Base-by-base conservation (phyloP, 2,888 invertebrate species). In the Dolichopus griseipennis region DNA sequence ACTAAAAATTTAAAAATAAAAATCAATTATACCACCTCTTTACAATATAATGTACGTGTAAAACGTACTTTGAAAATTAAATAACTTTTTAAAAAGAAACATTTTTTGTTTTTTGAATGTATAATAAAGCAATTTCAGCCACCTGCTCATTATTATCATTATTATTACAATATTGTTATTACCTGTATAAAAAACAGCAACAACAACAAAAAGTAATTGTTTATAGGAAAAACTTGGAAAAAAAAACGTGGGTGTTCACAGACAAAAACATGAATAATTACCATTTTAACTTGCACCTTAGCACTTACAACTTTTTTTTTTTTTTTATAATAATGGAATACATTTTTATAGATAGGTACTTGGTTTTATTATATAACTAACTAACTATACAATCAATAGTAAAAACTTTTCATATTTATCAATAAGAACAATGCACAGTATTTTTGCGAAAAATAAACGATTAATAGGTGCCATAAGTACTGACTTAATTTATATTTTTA, bases 251-350 rank as follows among this genome's bases (percentile, higher is more conserved):
- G 52, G 52, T 52, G 52, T 52, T 52, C 18, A 52, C 52, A 52
- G 52, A 52, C 52, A 52, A 52, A 52, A 52, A 52, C 52, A 52
- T 52, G 52, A 52, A 52, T 52, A 52, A 52, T 52, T 52, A 52
- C 52, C 52, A 52, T n/a, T 52, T 52, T 15, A n/a, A 15, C 52
- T 52, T 52, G 52, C 52, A 52, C 52, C n/a, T 52, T 37, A 52
- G 18, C 52, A 52, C 52, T 6, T 52, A 37, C 5, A n/a, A 27
- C 27, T 27, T 27, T 27, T 27, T 27, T 27, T 4, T 4, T 5
- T 27, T 27, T 27, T 27, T 27, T 27, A 27, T 4, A 4, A 27
- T 27, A 27, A 27, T 27, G 27, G 27, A 27, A 27, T 27, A 27
- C 2, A 27, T 27, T 27, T 27, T 27, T 27, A 27, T n/a, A n/a